Conservation (phyloP, 2,888 invertebrate species). For the Drosophila meridionalis region DNA sequence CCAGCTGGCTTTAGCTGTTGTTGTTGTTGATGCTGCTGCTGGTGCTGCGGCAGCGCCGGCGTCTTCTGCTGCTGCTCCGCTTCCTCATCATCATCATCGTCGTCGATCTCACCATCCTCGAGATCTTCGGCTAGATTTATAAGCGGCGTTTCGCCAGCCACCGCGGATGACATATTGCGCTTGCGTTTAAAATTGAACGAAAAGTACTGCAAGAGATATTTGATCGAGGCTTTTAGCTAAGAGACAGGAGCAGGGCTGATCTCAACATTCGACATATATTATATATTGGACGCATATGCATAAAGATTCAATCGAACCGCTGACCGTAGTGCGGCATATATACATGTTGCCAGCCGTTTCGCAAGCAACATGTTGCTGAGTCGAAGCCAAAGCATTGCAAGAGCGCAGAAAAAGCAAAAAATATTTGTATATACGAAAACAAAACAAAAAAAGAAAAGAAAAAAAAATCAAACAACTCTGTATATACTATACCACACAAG, state of each 20-base stretch:
- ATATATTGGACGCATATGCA: constrained; percentile 28
- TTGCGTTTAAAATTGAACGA: constrained; percentile 8
- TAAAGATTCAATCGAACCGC: constrained; percentile 47
- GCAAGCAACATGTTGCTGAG: constrained; percentile 45
- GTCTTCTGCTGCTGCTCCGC: constrained; percentile 38
- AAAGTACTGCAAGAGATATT: constrained; percentile 19
- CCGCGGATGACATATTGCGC: constrained; percentile 46
- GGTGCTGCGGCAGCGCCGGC: constrained; percentile 27
- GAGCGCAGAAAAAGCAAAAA: constrained; percentile 6
- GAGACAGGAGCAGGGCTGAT: background rate
- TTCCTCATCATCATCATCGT: constrained; percentile 86
- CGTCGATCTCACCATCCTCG: constrained; percentile 95
- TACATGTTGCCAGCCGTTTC: constrained; percentile 23
- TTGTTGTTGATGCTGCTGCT: constrained; percentile 12
- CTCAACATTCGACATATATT: constrained; percentile 1
- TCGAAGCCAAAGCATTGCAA: background rate
- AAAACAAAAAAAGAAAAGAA: constrained; percentile 18
- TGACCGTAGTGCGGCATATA: constrained; percentile 35
- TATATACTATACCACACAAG: background rate
- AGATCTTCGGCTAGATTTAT: constrained; percentile 87
- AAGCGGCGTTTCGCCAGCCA: constrained; percentile 36
- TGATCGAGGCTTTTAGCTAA: constrained; percentile 8
- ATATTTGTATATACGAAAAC: background rate
- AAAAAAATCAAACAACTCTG: constrained; percentile 1
- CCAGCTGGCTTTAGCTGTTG: constrained; percentile 10